Base-by-base conservation (phyloP, 2,888 invertebrate genomes). In the Parasteatoda lunata region DNA sequence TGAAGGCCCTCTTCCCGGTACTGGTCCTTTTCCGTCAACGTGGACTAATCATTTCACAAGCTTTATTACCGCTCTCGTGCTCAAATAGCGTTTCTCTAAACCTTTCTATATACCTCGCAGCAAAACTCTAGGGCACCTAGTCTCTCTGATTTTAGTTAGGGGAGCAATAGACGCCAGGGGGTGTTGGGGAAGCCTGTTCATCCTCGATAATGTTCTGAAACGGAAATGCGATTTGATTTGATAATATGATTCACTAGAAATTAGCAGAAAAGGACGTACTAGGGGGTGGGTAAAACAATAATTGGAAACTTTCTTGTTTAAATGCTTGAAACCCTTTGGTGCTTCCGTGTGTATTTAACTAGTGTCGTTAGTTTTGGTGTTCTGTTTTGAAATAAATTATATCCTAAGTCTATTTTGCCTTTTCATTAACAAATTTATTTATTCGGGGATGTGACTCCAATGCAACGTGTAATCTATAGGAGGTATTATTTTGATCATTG, bases 301-400 rank as follows among this genome's bases (percentile, higher is more conserved):
- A 84, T 84, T 84, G 83, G 77, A 84, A 77, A 84, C 77, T 77
- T 84, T 84, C 83, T 52, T 51, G 66, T 66, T 71, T 72, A 76
- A 82, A 82, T 59, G 75, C 54, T 75, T 68, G 75, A 75, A 75
- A 68, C 59, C 76, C 59, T 69, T n/a, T 15, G 30, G 30, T 30
- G 30, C 30, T 30, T 30, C 30, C 30, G 30, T 30, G 30, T 30
- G 30, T 30, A 30, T 30, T 30, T 30, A 30, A 30, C 30, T 30
- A 30, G 30, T 30, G 30, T 30, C 30, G 30, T 30, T 30, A 30
- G 30, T 30, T 30, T 30, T 30, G 30, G 30, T 30, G 30, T 30
- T 30, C 30, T 30, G 30, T 2, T 30, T 30, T 30, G 30, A 30
- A 30, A 30, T 30, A 30, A 30, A 30, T 30, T 30, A 30, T 30